Evolutionary conservation across 2,113 vertebrate genomes (phyloP).

Genomic region (Sylvietta virens): DNA sequence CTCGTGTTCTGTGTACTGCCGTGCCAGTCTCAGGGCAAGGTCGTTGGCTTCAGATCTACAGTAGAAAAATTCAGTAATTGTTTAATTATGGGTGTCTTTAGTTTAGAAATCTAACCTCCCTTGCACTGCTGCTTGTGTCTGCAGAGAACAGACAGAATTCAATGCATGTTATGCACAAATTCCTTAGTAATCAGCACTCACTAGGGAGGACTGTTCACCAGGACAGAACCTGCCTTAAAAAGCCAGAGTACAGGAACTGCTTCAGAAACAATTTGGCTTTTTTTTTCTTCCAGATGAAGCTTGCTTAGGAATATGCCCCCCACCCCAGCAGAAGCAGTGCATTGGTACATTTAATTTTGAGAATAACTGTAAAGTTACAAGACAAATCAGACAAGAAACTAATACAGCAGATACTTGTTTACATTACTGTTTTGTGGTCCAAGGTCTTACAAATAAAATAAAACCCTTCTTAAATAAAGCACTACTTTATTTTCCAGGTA

Average conservation of each 20-base stretch:
- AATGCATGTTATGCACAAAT: too few relatives aligned
- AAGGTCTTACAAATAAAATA: background rate
- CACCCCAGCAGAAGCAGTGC: background rate
- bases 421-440: background rate
- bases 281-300: background rate
- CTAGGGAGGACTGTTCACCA: background rate
- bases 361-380: background rate
- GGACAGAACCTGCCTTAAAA: background rate
- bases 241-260: background rate
- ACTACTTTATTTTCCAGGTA: background rate
- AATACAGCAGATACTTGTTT: background rate
- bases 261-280: background rate
- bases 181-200: background rate
- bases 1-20: conserved; percentile 82
- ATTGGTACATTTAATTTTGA: background rate
- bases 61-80: background rate
- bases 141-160: background rate
- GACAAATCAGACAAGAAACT: background rate
- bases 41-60: conserved; percentile 93
- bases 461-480: background rate
- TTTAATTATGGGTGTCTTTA: background rate
- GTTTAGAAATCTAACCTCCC: background rate
- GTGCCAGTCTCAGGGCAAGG: conserved; percentile 87
- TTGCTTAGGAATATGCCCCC: background rate
- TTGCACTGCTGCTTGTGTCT: background rate